Evolutionary conservation across 2,888 invertebrate genomes (phyloP), one percentile per base, ranked within the genome.

Genomic region (Deroplatys truncata): DNA sequence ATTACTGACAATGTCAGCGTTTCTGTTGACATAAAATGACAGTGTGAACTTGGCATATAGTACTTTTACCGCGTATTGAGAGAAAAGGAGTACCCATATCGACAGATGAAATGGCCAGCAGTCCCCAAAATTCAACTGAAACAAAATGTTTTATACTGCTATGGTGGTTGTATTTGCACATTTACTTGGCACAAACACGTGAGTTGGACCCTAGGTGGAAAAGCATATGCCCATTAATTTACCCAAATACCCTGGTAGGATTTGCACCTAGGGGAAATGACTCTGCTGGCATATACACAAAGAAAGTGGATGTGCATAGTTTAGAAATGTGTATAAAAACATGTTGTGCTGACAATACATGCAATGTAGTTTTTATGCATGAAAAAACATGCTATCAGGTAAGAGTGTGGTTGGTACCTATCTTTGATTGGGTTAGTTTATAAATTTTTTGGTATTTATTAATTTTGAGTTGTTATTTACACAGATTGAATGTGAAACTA

Each of bases 331-430:
- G 97, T 94, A 94, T 97, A 90, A 94, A 95, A 93, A 94, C 95
- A 92, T 96, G 97, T 93, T 96, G 97, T 93, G 92, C 94, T 87
- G 93, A 96, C 91, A 94, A 95, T 88, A 93, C 94, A 2, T 98
- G 98, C 93, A 97, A 98, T 93, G 96, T 97, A 91, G 97, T 96
- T 7, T 96, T 98, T 92, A 96, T 97, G 93, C 96, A 95, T 91
- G 96, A 97, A 92, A 93, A 94, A 29, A 96, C 96, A 90, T 98
- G 98, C 92, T 98, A 96, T 92, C 97, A 97, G 93, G 95, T 98
- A 91, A 91, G 92, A 72, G 20, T 56, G 25, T 13, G 9, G 5
- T 72, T 72, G 25, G 20, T 72, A 7, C 20, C 15, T 56, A 5
- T 72, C 16, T 20, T 20, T 20, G 20, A 72, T 15, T 72, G 10